Conservation (phyloP, 92 coral and sea anemone genomes). For the Anthopleura xanthogrammica region DNA sequence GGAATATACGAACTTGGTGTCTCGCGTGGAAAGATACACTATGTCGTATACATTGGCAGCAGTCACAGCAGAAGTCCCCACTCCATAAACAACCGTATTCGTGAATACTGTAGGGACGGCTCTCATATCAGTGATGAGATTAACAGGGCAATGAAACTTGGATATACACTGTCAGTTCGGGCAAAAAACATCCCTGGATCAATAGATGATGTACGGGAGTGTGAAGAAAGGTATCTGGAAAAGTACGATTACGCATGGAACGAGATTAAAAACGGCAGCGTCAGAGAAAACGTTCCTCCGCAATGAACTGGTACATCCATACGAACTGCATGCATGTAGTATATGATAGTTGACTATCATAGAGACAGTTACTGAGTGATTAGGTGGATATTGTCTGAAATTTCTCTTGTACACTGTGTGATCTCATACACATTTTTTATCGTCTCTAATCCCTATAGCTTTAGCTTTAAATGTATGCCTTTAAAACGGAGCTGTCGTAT, state of each 20-base stretch:
- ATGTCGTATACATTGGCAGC: neutral
- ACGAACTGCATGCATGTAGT: too few species aligned
- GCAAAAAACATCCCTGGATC: neutral
- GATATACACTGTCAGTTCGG: neutral
- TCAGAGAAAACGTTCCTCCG: too few species aligned
- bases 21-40: neutral
- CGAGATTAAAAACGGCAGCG: neutral
- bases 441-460: too few species aligned
- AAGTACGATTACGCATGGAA: neutral
- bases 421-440: too few species aligned
- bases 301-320: too few species aligned
- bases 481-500: too few species aligned
- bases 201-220: neutral
- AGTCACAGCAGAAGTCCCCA: neutral
- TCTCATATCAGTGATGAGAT: neutral
- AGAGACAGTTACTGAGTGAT: too few species aligned
- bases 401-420: too few species aligned
- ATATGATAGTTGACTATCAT: too few species aligned
- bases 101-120: neutral
- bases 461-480: too few species aligned
- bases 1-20: neutral
- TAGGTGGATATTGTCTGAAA: too few species aligned
- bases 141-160: neutral
- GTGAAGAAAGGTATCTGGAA: neutral
- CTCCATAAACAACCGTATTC: neutral